Conservation (phyloP, 2,888 invertebrate species). For the Pollenia griseotomentosa region DNA sequence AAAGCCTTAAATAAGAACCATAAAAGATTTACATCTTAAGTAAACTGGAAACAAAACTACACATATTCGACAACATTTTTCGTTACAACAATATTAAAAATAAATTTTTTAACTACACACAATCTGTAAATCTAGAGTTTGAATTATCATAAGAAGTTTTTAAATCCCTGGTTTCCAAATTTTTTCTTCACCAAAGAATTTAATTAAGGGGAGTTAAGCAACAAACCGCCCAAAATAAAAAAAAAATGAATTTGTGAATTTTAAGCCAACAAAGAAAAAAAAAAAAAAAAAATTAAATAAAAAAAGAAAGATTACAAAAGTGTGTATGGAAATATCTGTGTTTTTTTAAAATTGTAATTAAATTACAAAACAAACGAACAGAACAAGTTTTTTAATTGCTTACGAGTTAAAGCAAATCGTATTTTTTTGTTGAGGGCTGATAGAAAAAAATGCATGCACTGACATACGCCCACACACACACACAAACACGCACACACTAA, state of each 20-base stretch:
- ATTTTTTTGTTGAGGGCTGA: constrained; percentile 24
- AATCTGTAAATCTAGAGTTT: constrained; percentile 1
- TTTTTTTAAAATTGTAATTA: constrained; percentile 71
- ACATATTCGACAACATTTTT: not conserved
- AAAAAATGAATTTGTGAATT: constrained; percentile 1
- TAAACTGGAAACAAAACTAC: constrained; percentile 19
- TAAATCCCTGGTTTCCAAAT: constrained; percentile 9
- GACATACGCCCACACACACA: not conserved
- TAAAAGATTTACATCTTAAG: constrained; percentile 43
- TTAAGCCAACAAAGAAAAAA: constrained; percentile 1
- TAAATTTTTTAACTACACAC: constrained; percentile 31
- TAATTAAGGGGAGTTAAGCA: constrained; percentile 22
- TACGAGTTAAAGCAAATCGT: constrained; percentile 68
- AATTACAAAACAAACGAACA: constrained; percentile 72
- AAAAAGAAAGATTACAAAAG: not conserved
- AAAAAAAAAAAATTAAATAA: not conserved
- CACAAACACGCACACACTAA: not conserved
- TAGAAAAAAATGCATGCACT: constrained; percentile 11
- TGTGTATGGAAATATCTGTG: constrained; percentile 18
- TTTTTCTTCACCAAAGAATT: constrained; percentile 10
- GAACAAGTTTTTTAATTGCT: constrained; percentile 72
- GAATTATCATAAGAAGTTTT: constrained; percentile 39
- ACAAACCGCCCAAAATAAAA: constrained; percentile 30
- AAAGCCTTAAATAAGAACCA: constrained; percentile 25
- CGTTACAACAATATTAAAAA: constrained; percentile 38